Evolutionary conservation across 2,888 invertebrate species (phyloP).

Genomic region (Diaperis boleti): DNA sequence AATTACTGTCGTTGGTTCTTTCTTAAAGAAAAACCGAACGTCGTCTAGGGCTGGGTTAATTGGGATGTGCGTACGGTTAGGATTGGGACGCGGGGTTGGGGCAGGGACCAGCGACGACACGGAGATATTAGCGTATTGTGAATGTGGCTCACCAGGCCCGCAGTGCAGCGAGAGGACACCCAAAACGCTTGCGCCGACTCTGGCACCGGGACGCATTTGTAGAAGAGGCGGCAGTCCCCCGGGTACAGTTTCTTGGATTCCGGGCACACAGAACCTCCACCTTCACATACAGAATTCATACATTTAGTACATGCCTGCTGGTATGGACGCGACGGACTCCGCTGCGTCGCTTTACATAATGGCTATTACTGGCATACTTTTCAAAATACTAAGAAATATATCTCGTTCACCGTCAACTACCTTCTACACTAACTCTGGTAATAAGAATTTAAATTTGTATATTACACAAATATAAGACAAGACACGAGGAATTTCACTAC

Average conservation of each 20-base stretch:
- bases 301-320: slow-evolving; percentile 51
- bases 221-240: slow-evolving; percentile 58
- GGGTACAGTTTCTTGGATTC: slow-evolving; percentile 61
- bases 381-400: slow-evolving; percentile 42
- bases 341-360: slow-evolving; percentile 43
- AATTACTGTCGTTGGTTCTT: slow-evolving; percentile 38
- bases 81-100: slow-evolving; percentile 32
- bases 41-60: slow-evolving; percentile 29
- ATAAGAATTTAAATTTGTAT: slow-evolving; percentile 41
- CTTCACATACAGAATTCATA: slow-evolving; percentile 60
- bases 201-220: slow-evolving; percentile 56
- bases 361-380: slow-evolving; percentile 40
- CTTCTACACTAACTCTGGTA: slow-evolving; percentile 20
- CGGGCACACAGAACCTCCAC: slow-evolving; percentile 56
- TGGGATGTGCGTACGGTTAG: slow-evolving; percentile 36
- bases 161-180: slow-evolving; percentile 59
- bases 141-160: slow-evolving; percentile 58
- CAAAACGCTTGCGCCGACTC: slow-evolving; percentile 54
- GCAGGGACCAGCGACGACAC: slow-evolving; percentile 39
- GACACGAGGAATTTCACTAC: background rate
- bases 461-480: slow-evolving; percentile 17
- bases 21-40: slow-evolving; percentile 18
- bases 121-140: slow-evolving; percentile 56
- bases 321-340: slow-evolving; percentile 41
- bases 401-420: slow-evolving; percentile 17